Evolutionary conservation across 2,797 vertebrate genomes (phyloP).

Genomic region (Chiloscyllium punctatum): DNA sequence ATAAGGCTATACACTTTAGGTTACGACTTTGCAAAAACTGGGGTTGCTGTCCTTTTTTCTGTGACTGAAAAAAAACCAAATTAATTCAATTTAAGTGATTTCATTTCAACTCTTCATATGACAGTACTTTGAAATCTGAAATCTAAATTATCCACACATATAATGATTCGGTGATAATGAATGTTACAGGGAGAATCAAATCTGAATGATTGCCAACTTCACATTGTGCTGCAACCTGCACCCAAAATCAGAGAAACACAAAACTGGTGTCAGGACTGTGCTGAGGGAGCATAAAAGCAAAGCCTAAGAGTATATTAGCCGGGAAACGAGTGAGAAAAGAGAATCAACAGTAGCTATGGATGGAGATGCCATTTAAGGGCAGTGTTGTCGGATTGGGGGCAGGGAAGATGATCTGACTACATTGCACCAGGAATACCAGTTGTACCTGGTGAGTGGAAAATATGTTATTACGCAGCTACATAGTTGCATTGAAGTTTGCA

Average conservation of each 20-base stretch:
- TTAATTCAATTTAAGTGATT: background rate
- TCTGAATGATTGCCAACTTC: background rate
- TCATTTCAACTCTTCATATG: background rate
- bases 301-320: background rate
- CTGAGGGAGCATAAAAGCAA: background rate
- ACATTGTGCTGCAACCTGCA: background rate
- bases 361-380: background rate
- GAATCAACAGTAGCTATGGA: background rate
- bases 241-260: background rate
- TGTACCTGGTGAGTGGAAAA: background rate
- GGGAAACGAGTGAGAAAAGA: background rate
- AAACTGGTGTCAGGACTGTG: background rate
- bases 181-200: background rate
- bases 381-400: background rate
- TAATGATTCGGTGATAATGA: background rate
- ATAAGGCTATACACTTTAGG: constrained; percentile 89
- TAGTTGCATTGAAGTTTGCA: background rate
- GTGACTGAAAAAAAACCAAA: constrained; percentile 57
- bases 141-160: background rate
- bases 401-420: background rate
- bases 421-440: background rate
- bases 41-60: constrained; percentile 80
- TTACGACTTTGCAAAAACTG: constrained; percentile 86
- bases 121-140: background rate
- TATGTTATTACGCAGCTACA: background rate